Evolutionary conservation across 1,140 invertebrate species (phyloP).

Genomic region (Cydia pomonella): DNA sequence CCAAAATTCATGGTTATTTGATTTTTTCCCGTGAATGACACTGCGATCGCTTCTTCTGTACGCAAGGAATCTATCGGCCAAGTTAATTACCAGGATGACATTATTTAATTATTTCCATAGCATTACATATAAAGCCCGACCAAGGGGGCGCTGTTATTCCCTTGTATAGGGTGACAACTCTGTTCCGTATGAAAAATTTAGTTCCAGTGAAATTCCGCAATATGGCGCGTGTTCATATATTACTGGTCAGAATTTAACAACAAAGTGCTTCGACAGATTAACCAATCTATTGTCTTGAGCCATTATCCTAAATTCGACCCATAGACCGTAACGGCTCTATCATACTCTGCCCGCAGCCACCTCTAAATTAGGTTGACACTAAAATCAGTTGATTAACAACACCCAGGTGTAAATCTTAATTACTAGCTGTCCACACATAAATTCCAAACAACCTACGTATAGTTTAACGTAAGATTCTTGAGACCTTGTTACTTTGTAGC

Average conservation of each 20-base stretch:
- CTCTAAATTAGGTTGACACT: constrained; percentile 29
- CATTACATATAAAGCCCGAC: too few relatives aligned
- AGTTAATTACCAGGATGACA: neutral
- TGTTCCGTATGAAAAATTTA: too few relatives aligned
- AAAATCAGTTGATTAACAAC: constrained; percentile 22
- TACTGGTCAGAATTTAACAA: too few relatives aligned
- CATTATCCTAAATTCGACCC: neutral
- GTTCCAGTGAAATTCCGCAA: too few relatives aligned
- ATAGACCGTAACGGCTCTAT: constrained; percentile 25
- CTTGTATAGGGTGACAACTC: too few relatives aligned
- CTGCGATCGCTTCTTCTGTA: too few relatives aligned
- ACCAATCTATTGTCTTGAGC: constrained; percentile 19
- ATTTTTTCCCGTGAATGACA: too few relatives aligned
- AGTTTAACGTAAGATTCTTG: neutral
- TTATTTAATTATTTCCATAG: neutral
- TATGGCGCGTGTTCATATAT: too few relatives aligned
- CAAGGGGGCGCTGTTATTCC: too few relatives aligned
- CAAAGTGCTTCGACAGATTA: constrained; percentile 1
- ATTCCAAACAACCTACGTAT: neutral
- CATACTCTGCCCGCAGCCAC: constrained; percentile 17
- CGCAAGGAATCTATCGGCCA: too few relatives aligned
- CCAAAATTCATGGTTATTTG: too few relatives aligned
- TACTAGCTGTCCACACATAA: constrained; percentile 19
- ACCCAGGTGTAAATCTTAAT: constrained; percentile 33
- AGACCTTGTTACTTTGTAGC: constrained; percentile 1